A percentile compares a stretch with the other conserved stretches of the same genome.
These are phyloP conservation scores for Didymodactylos carnosus DNA, from an alignment of 2,888 invertebrate genomes.

Conservation along the genomic window DNA sequence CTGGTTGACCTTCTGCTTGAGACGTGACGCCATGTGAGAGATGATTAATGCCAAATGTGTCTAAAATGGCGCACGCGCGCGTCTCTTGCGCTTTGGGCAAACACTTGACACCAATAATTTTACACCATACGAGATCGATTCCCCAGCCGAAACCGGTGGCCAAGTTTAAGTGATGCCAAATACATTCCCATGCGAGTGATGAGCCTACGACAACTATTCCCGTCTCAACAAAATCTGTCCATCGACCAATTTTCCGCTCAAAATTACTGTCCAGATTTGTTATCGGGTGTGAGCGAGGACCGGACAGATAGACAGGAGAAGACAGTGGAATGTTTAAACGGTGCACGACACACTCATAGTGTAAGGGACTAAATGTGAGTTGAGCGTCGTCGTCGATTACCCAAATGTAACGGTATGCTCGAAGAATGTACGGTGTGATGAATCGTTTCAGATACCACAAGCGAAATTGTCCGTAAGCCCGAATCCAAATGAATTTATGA, in stretches of 20 bases:
- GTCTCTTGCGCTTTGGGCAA: neutral
- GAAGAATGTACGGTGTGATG: neutral
- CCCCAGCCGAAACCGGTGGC: neutral
- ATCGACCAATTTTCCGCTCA: neutral
- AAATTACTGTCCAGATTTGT: neutral
- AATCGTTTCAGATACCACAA: neutral
- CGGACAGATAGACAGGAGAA: neutral
- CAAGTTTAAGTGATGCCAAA: neutral
- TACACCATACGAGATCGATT: neutral
- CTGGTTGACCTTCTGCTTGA: too few species aligned
- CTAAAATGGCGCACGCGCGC: neutral
- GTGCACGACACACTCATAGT: neutral
- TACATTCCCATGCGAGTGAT: neutral
- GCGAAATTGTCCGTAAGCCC: neutral
- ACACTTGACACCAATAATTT: neutral
- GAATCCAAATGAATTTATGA: neutral
- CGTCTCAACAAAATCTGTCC: neutral
- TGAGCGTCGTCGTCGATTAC: neutral
- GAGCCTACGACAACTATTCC: neutral
- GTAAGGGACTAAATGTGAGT: neutral
- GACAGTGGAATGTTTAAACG: neutral
- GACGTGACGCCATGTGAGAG: too few species aligned
- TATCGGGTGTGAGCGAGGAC: neutral
- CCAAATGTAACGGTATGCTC: neutral
- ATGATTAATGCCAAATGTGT: neutral